Base-by-base conservation (phyloP, 1,140 invertebrate genomes). In the Sminthurinus signatus region DNA sequence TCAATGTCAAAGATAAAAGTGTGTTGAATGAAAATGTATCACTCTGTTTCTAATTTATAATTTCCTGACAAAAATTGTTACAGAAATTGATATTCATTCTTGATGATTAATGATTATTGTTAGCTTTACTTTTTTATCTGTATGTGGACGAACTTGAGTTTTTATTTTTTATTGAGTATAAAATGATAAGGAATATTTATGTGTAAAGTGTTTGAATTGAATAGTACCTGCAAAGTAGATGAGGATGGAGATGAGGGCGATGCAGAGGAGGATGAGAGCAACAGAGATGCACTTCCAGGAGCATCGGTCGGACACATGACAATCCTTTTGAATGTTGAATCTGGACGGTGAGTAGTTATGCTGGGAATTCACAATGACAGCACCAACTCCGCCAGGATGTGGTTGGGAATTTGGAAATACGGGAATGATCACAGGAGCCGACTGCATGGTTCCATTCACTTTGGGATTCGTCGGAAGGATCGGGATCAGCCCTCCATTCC, bases 221-320 rank as follows among this genome's bases (percentile, higher is more conserved):
- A n/a, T n/a, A n/a, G 87, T 83, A 95, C 93, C 88, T 82, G 89
- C 90, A 80, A 95, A 93, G 80, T 95, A 96, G 68, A 89, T 88
- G 73, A 95, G 83, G 83, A 93, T 91, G 61, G 91, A 91, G 71
- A 90, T 86, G 71, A 96, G 83, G 67, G 88, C 86, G 68, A 93
- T 87, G 75, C 85, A 86, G 72, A 95, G 79, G 71, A 94, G 83
- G 75, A 95, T 92, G 78, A 96, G 86, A 67, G 87, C 85, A 77
- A 96, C 89, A 75, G 89, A 89, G 75, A 90, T 86, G 78, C 91
- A 95, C 79, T 93, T 93, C 93, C 93, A 96, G 73, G 90, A 92
- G 82, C 91, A 96, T 65, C 88, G 82, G 74, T 92, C 88, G 19
- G 70, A 72, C 46, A 72, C 70, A 74, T 90, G 88, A 78, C 90